phyloP scores from a whole-genome alignment of 2,797 vertebrate genomes.

The Diplodus sargus region DNA sequence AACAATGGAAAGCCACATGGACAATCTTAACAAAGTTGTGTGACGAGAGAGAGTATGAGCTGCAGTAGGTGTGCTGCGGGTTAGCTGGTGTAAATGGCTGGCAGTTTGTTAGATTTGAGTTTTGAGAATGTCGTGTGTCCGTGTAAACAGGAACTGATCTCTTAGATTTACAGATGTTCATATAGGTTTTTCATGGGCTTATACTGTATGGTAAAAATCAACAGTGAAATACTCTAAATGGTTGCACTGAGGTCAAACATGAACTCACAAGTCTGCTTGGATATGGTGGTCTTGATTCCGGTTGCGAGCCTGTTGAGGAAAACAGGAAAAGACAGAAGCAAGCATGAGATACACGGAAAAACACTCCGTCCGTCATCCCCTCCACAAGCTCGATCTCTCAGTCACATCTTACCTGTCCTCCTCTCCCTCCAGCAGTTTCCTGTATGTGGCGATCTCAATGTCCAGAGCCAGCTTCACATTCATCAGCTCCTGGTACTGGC shows the following conservation, averaged over 20 bases:
- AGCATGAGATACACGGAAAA: neutral
- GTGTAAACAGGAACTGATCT: neutral
- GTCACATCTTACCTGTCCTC: slow-evolving; percentile 75
- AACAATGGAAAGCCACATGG: neutral
- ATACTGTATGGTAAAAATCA: neutral
- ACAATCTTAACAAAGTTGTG: neutral
- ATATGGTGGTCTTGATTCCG: slow-evolving; percentile 79
- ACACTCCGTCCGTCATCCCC: neutral
- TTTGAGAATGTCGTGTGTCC: neutral
- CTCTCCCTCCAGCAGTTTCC: slow-evolving; percentile 86
- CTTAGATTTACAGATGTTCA: neutral
- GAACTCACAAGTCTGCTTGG: slow-evolving; percentile 80
- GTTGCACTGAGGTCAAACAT: neutral
- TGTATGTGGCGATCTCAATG: slow-evolving; percentile 92
- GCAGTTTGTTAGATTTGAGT: neutral
- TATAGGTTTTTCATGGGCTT: neutral
- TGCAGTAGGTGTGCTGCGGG: neutral
- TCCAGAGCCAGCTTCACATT: slow-evolving; percentile 94
- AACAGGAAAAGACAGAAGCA: neutral
- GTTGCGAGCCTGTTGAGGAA: slow-evolving; percentile 68
- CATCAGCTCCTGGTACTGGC: slow-evolving; percentile 93
- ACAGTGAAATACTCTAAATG: neutral
- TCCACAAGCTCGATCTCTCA: neutral
- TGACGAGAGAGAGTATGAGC: neutral
- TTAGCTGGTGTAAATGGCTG: neutral